Evolutionary conservation across 2,113 vertebrate species (phyloP).

Genomic region (Astur gentilis): DNA sequence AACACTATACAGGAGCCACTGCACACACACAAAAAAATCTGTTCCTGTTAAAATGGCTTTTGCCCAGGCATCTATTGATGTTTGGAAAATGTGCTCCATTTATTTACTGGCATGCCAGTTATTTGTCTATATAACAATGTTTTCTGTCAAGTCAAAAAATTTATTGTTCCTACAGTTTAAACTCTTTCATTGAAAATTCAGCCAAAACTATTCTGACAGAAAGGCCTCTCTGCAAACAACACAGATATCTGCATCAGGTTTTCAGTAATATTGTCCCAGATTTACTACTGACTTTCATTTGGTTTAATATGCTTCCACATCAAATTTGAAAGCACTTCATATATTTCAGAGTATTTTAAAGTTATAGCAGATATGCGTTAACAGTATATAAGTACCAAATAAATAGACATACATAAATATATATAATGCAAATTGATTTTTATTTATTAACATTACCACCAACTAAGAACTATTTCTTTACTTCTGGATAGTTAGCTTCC

Average conservation of each 20-base stretch:
- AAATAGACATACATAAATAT: background rate
- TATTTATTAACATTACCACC: background rate
- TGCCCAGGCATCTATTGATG: slow-evolving; percentile 53
- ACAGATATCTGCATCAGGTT: background rate
- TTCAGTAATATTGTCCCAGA: background rate
- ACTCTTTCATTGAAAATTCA: slow-evolving; percentile 40
- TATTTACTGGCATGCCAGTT: slow-evolving; percentile 73
- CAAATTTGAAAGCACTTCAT: slow-evolving; percentile 24
- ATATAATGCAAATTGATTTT: background rate
- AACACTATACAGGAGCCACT: slow-evolving; percentile 23
- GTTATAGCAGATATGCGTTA: background rate
- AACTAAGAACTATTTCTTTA: background rate
- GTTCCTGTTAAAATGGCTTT: slow-evolving; percentile 50
- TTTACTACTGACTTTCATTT: slow-evolving; percentile 49
- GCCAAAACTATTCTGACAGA: slow-evolving; percentile 21
- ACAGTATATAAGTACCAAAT: background rate
- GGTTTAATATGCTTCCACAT: slow-evolving; percentile 24
- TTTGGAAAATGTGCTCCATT: slow-evolving; percentile 51
- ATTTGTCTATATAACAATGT: slow-evolving; percentile 76
- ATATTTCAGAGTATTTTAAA: background rate
- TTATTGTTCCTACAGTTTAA: slow-evolving; percentile 50
- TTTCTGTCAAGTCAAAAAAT: slow-evolving; percentile 74
- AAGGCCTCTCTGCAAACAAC: background rate
- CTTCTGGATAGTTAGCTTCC: background rate
- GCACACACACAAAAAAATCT: background rate